Conservation (phyloP, 2,797 vertebrate species). For the Varecia variegata region DNA sequence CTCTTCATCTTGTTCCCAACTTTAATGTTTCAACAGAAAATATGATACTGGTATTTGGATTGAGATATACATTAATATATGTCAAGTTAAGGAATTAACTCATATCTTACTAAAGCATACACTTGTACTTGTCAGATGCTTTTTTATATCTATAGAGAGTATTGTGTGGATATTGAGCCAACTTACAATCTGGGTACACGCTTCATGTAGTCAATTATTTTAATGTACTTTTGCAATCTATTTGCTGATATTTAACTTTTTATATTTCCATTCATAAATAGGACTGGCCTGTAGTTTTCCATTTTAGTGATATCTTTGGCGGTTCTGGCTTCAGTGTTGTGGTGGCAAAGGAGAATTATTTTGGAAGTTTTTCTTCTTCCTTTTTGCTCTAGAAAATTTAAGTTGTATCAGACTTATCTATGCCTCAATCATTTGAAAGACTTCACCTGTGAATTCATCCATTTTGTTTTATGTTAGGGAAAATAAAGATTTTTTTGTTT, state of each 20-base stretch:
- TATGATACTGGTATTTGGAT: background rate
- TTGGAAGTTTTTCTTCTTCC: background rate
- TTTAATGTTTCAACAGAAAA: background rate
- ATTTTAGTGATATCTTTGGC: background rate
- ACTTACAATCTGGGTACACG: background rate
- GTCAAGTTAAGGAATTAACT: background rate
- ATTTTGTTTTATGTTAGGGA: background rate
- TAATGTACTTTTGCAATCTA: background rate
- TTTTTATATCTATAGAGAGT: background rate
- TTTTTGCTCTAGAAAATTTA: background rate
- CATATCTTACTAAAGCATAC: background rate
- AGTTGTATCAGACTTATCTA: background rate
- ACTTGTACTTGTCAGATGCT: background rate
- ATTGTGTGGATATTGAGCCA: background rate
- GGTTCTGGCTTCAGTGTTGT: background rate
- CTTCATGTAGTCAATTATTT: background rate
- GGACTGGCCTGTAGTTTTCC: background rate
- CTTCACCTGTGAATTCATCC: background rate
- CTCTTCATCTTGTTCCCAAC: background rate
- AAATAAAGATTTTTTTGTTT: background rate
- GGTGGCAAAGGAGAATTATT: background rate
- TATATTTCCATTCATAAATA: background rate
- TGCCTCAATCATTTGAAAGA: background rate
- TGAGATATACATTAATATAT: background rate
- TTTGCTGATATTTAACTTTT: background rate